Conservation (phyloP, 2,113 vertebrate species). For the Eidolon helvum region DNA sequence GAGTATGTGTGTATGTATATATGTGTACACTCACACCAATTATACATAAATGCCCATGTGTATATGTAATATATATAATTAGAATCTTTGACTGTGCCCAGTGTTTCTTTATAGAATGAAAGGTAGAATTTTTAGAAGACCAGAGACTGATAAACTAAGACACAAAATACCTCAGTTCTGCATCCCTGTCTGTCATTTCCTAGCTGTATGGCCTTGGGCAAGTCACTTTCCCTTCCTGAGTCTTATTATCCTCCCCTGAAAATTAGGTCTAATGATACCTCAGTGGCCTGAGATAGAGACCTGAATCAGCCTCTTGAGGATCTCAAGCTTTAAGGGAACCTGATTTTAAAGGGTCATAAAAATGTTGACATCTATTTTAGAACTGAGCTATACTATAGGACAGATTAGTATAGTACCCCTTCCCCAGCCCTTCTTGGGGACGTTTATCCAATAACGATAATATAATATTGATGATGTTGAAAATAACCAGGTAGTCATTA, state of each 20-base stretch:
- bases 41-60: rapidly evolving
- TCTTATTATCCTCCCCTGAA: background rate
- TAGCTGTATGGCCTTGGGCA: background rate
- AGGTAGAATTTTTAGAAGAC: background rate
- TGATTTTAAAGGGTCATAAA: background rate
- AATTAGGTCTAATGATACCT: background rate
- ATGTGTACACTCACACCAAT: too few relatives aligned
- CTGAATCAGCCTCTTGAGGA: background rate
- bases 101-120: background rate
- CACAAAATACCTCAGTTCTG: background rate
- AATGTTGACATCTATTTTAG: background rate
- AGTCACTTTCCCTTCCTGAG: background rate
- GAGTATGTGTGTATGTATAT: background rate
- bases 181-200: background rate
- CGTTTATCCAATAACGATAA: background rate
- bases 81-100: background rate
- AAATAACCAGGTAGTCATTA: background rate
- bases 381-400: background rate
- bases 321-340: background rate
- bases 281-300: background rate
- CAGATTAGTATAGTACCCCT: background rate
- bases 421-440: background rate
- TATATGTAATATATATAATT: background rate
- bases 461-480: background rate
- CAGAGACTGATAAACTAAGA: background rate